Evolutionary conservation across 2,888 invertebrate genomes (phyloP).

Genomic region (Stenchaetothrips biformis): DNA sequence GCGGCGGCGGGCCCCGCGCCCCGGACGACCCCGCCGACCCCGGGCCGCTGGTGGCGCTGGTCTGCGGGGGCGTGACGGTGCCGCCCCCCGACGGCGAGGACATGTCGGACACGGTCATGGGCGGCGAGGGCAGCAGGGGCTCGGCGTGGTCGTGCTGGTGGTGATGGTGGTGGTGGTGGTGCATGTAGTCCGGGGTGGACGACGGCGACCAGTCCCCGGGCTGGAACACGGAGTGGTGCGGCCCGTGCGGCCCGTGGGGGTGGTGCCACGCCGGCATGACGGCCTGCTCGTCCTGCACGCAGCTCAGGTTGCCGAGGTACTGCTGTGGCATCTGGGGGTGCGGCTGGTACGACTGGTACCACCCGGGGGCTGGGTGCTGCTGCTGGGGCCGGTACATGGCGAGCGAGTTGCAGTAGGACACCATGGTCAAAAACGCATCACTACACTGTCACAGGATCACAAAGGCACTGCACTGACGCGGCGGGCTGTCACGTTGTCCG

Average conservation of each 20-base stretch:
- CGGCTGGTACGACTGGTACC: constrained; percentile 48
- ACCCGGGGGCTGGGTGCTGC: constrained; percentile 40
- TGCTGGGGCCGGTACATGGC: constrained; percentile 63
- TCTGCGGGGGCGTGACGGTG: constrained; percentile 35
- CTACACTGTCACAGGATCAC: too few relatives aligned
- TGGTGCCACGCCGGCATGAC: constrained; percentile 47
- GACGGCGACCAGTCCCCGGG: constrained; percentile 39
- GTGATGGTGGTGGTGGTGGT: constrained; percentile 50
- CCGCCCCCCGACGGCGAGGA: constrained; percentile 52
- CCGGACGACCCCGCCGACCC: constrained; percentile 43
- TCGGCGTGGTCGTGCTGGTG: constrained; percentile 48
- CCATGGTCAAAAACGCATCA: constrained; percentile 49
- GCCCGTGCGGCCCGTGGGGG: constrained; percentile 46
- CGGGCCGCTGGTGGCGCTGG: constrained; percentile 40
- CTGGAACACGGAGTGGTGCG: constrained; percentile 45
- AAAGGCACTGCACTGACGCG: too few relatives aligned
- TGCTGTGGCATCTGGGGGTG: constrained; percentile 39
- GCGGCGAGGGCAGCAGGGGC: constrained; percentile 40
- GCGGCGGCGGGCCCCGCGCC: constrained; percentile 62
- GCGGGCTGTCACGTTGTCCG: too few relatives aligned
- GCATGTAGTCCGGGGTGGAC: constrained; percentile 49
- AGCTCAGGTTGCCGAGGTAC: constrained; percentile 34
- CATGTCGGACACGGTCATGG: constrained; percentile 53
- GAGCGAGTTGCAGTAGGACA: constrained; percentile 67
- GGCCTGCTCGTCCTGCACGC: constrained; percentile 37